These are phyloP conservation scores for Caenorhabditis inopinata DNA, from an alignment of 1,140 invertebrate genomes.

Conservation along the genomic window DNA sequence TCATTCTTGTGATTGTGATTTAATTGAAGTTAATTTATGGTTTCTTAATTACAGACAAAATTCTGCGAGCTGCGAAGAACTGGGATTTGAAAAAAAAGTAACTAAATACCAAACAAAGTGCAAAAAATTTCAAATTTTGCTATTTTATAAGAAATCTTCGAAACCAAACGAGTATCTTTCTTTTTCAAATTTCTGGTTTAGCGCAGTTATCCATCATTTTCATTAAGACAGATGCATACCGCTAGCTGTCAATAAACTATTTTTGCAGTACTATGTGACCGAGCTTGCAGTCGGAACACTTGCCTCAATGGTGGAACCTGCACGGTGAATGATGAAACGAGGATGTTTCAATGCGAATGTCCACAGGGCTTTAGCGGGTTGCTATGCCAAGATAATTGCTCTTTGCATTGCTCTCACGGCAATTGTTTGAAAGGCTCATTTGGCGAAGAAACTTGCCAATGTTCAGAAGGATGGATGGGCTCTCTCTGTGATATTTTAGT, in stretches of 20 bases:
- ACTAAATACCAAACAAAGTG: too few species aligned
- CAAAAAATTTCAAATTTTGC: too few species aligned
- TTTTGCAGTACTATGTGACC: slow-evolving; percentile 9
- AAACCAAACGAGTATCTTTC: too few species aligned
- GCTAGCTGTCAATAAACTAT: not conserved
- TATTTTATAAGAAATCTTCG: too few species aligned
- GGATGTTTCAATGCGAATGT: slow-evolving; percentile 43
- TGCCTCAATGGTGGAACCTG: slow-evolving; percentile 50
- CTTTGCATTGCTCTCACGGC: slow-evolving; percentile 21
- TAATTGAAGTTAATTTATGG: too few species aligned
- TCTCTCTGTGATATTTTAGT: slow-evolving; percentile 28
- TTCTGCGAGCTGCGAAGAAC: too few species aligned
- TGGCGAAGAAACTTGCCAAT: slow-evolving; percentile 33
- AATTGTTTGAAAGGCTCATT: slow-evolving; percentile 32
- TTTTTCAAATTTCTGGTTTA: too few species aligned
- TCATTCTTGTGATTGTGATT: too few species aligned
- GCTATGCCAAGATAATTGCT: slow-evolving; percentile 34
- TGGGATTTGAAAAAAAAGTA: too few species aligned
- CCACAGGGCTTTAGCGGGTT: slow-evolving; percentile 40
- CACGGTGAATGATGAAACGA: slow-evolving; percentile 40
- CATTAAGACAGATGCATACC: slow-evolving; percentile 18
- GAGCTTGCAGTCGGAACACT: slow-evolving; percentile 42
- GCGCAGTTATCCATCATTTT: not conserved
- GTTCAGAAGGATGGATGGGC: slow-evolving; percentile 32
- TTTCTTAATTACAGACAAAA: too few species aligned